These are phyloP conservation scores for Pteromalus puparum DNA, from an alignment of 1,140 invertebrate genomes.

Conservation along the genomic window DNA sequence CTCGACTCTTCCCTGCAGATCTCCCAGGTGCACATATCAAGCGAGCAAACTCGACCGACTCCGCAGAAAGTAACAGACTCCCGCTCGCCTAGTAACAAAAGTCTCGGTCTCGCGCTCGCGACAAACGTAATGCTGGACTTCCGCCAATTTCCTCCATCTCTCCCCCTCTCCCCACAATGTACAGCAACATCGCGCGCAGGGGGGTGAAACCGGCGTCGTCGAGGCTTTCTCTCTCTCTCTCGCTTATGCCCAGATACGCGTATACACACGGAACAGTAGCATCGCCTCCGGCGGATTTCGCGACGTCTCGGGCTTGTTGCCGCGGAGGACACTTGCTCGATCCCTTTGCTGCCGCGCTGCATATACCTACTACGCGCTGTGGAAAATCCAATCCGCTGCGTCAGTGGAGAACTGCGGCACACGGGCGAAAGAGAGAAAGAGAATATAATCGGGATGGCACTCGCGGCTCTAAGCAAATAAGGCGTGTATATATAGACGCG, in stretches of 20 bases:
- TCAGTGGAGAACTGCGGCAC: neutral
- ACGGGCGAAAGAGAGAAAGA: slow-evolving; percentile 13
- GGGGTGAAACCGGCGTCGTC: slow-evolving; percentile 20
- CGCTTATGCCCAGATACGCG: neutral
- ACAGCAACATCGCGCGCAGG: neutral
- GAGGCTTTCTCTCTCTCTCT: neutral
- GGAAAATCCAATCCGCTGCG: slow-evolving; percentile 35
- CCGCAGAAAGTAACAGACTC: neutral
- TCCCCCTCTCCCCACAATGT: neutral
- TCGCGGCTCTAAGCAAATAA: slow-evolving; percentile 41
- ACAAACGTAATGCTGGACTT: slow-evolving; percentile 57
- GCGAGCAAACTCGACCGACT: too few relatives aligned
- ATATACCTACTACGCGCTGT: neutral
- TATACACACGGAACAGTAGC: neutral
- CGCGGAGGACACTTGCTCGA: neutral
- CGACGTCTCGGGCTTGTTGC: neutral
- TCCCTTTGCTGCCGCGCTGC: neutral
- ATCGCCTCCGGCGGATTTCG: slow-evolving; percentile 12
- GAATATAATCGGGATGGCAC: slow-evolving; percentile 33
- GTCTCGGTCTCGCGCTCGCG: slow-evolving; percentile 38
- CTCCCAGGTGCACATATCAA: neutral
- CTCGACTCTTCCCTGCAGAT: neutral
- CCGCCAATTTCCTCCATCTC: slow-evolving; percentile 57
- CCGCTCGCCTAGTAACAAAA: slow-evolving; percentile 45
- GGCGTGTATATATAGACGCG: neutral